phyloP scores from a whole-genome alignment of 2,888 invertebrate species.

The Calliopum simillimum region DNA sequence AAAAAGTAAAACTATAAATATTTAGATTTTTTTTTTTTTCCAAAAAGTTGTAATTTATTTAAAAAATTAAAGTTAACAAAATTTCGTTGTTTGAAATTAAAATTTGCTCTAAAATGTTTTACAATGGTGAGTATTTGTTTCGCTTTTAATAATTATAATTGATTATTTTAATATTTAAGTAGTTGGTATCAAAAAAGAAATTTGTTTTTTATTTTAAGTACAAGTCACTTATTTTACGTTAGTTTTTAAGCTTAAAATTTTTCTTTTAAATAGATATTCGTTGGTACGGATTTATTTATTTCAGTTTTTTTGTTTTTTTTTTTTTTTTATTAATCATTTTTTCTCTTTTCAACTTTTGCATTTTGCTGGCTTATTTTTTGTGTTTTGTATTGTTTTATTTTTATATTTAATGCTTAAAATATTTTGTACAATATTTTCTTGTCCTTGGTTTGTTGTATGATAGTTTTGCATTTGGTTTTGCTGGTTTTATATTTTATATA shows the following conservation, averaged over 20 bases:
- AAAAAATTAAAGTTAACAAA: conserved; percentile 50
- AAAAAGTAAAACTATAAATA: not conserved
- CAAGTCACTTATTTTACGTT: not conserved
- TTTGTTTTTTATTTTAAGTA: not conserved
- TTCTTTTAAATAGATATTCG: conserved; percentile 25
- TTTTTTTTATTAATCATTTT: not conserved
- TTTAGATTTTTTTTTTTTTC: not conserved
- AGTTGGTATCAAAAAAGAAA: conserved; percentile 14
- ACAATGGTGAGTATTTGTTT: conserved; percentile 22
- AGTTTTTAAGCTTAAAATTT: not conserved
- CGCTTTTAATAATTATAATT: conserved; percentile 41
- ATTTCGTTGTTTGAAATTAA: conserved; percentile 53
- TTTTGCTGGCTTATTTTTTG: no score
- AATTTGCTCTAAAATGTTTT: conserved; percentile 50
- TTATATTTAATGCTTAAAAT: conserved; percentile 22
- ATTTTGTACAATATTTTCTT: conserved; percentile 33
- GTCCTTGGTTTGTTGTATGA: conserved; percentile 18
- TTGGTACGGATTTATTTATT: conserved; percentile 22
- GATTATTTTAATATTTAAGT: no score
- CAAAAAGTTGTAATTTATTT: conserved; percentile 27
- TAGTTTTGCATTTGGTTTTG: not conserved
- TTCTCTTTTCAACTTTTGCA: no score
- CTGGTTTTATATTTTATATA: not conserved
- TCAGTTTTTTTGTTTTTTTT: not conserved
- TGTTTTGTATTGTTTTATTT: no score